Evolutionary conservation across 2,888 invertebrate genomes (phyloP).

Genomic region (Panzeria rudis): DNA sequence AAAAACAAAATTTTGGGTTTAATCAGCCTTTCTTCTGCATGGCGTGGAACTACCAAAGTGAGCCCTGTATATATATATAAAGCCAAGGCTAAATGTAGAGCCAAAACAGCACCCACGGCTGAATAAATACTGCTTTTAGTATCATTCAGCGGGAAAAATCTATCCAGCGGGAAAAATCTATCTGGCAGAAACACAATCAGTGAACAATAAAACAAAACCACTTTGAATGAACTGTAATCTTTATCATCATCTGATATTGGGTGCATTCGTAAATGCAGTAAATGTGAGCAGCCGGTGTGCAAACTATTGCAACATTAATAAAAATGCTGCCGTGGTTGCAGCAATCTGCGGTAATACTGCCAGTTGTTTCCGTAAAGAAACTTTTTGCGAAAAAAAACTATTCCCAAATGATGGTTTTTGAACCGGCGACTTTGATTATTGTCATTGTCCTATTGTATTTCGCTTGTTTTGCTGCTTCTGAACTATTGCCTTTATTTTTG

Average conservation of each 20-base stretch:
- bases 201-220: conserved; percentile 90
- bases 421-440: too few species aligned
- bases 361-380: too few species aligned
- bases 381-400: too few species aligned
- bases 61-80: conserved; percentile 91
- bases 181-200: conserved; percentile 91
- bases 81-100: conserved; percentile 90
- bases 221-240: conserved; percentile 89
- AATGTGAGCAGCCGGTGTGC: too few species aligned
- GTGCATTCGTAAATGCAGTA: too few species aligned
- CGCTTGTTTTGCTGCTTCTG: conserved; percentile 48
- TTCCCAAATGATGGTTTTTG: too few species aligned
- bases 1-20: conserved; percentile 35
- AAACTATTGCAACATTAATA: conserved; percentile 78
- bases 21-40: conserved; percentile 66
- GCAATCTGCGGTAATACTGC: too few species aligned
- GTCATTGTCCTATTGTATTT: conserved; percentile 59
- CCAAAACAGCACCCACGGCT: conserved; percentile 89
- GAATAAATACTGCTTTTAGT: conserved; percentile 91
- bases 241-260: too few species aligned
- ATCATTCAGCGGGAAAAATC: conserved; percentile 84
- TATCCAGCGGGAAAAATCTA: too few species aligned
- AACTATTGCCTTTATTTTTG: conserved; percentile 58
- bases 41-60: conserved; percentile 85
- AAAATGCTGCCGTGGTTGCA: too few species aligned